Percentiles rank a stretch among this genome's conserved stretches.
phyloP scores from a whole-genome alignment of 2,797 vertebrate species.

The Apogon hyalosoma region DNA sequence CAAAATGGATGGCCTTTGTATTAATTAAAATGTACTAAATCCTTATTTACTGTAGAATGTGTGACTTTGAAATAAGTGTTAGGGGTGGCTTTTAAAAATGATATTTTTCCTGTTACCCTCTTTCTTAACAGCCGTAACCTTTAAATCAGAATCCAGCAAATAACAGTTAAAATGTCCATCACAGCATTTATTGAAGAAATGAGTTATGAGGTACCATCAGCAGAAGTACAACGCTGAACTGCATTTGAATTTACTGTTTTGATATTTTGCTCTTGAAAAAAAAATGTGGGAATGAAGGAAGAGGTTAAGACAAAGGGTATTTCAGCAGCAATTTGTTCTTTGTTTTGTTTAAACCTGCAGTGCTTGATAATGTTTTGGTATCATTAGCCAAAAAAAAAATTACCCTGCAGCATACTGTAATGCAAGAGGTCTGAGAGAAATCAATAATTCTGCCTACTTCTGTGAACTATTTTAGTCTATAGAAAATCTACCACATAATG shows the following conservation, averaged over 20 bases:
- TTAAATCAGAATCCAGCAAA: constrained; percentile 31
- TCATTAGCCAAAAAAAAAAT: too few species aligned
- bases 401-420: too few species aligned
- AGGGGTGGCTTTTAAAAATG: neutral
- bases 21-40: neutral
- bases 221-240: constrained; percentile 38
- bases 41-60: neutral
- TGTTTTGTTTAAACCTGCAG: too few species aligned
- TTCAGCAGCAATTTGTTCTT: too few species aligned
- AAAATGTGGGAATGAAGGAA: too few species aligned
- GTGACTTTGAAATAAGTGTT: neutral
- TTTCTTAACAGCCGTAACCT: neutral
- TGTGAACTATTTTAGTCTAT: too few species aligned
- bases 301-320: too few species aligned
- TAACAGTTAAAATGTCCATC: constrained; percentile 60
- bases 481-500: too few species aligned
- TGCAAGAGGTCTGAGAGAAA: too few species aligned
- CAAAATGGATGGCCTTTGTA: neutral
- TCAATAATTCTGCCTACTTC: too few species aligned
- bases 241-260: constrained; percentile 36
- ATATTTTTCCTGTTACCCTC: neutral
- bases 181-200: constrained; percentile 25
- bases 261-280: neutral
- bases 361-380: too few species aligned
- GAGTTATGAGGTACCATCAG: constrained; percentile 38